Evolutionary conservation across 2,797 vertebrate species (phyloP).

Genomic region (Poeciliopsis gracilis): DNA sequence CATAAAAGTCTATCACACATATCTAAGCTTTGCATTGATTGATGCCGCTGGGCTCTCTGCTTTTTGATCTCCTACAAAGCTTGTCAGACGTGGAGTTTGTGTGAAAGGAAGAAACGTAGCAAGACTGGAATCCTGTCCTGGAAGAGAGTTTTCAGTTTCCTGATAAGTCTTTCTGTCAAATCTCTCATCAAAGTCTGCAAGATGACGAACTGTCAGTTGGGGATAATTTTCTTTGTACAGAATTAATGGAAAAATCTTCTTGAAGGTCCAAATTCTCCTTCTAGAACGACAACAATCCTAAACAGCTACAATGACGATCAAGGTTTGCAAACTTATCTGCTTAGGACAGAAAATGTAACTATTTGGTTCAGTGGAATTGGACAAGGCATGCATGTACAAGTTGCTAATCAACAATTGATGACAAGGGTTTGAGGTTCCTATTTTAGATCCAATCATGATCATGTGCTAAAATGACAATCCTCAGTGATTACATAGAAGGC

Average conservation of each 20-base stretch:
- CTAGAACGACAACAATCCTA: background rate
- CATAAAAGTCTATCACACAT: slow-evolving; percentile 20
- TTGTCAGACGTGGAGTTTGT: slow-evolving; percentile 6
- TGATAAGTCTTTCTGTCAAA: slow-evolving; percentile 88
- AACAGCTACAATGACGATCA: background rate
- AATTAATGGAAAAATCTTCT: background rate
- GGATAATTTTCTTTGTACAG: background rate
- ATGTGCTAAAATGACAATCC: background rate
- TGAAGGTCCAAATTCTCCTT: background rate
- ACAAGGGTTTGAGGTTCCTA: background rate
- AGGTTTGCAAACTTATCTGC: background rate
- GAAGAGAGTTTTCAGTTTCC: slow-evolving; percentile 77
- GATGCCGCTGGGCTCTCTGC: background rate
- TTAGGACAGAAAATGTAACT: background rate
- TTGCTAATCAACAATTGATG: background rate
- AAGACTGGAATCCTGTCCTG: slow-evolving; percentile 76
- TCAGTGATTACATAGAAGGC: background rate
- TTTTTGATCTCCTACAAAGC: slow-evolving; percentile 35
- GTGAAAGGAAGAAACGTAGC: background rate
- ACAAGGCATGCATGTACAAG: background rate
- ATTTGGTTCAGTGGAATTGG: background rate
- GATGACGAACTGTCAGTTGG: slow-evolving; percentile 81
- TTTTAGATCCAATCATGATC: background rate
- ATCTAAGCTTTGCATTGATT: slow-evolving; percentile 16
- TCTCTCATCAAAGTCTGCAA: slow-evolving; percentile 87